Evolutionary conservation across 1,140 invertebrate genomes (phyloP).

Genomic region (Tetragnatha versicolor): DNA sequence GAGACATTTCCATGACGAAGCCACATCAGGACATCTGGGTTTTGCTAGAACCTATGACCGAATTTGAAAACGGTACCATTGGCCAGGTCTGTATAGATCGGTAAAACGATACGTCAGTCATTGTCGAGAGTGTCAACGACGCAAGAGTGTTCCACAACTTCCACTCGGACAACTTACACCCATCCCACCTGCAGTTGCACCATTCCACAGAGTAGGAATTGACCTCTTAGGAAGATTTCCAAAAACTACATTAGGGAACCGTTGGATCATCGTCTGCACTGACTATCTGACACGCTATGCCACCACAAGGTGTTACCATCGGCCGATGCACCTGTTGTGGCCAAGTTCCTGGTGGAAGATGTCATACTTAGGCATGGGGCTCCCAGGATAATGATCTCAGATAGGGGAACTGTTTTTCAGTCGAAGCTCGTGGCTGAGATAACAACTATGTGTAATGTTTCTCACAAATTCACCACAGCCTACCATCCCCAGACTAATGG

Average conservation of each 20-base stretch:
- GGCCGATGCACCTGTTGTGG: background rate
- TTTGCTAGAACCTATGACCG: conserved; percentile 8
- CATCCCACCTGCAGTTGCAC: background rate
- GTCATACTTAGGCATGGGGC: no score
- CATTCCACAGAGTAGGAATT: conserved; percentile 9
- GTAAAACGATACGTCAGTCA: background rate
- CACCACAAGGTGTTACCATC: background rate
- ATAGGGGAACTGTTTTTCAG: no score
- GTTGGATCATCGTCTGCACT: background rate
- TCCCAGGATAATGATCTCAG: no score
- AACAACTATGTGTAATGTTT: background rate
- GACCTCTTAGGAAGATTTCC: background rate
- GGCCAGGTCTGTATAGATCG: background rate
- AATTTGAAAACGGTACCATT: background rate
- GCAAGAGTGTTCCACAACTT: background rate
- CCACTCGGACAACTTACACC: background rate
- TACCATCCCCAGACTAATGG: conserved; percentile 17
- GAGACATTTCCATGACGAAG: conserved; percentile 2
- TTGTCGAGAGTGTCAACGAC: conserved; percentile 8
- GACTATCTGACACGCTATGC: conserved; percentile 3
- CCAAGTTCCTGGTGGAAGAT: no score
- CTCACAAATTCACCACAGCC: background rate
- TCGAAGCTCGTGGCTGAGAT: background rate
- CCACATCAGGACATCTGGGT: conserved; percentile 3
- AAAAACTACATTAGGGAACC: background rate